phyloP scores from a whole-genome alignment of 2,113 vertebrate genomes.

The Puntigrus tetrazona region DNA sequence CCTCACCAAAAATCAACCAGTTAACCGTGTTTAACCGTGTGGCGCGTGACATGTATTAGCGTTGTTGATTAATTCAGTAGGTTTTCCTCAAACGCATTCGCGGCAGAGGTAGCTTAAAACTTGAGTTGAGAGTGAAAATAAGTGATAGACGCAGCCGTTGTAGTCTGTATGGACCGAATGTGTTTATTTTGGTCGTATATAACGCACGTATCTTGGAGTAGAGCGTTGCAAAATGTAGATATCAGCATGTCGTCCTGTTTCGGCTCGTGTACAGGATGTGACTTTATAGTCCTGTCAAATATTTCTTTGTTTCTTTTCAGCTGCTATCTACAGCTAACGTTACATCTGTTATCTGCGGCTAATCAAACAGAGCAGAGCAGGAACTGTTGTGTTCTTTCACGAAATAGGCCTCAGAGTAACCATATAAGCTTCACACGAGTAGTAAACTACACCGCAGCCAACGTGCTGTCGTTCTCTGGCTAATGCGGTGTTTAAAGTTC shows the following conservation, averaged over 20 bases:
- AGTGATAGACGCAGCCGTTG: not conserved
- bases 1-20: not conserved
- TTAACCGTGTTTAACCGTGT: not conserved
- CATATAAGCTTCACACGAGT: not conserved
- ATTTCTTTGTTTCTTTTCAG: not conserved
- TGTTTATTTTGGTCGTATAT: not conserved
- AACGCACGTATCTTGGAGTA: not conserved
- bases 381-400: no score
- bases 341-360: not conserved
- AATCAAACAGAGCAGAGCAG: not conserved
- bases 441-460: not conserved
- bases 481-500: constrained; percentile 26
- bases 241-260: no score
- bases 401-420: constrained; percentile 1
- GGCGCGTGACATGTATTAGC: not conserved
- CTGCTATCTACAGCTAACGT: not conserved
- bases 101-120: not conserved
- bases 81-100: not conserved
- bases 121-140: not conserved
- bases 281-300: not conserved
- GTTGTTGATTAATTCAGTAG: not conserved
- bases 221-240: not conserved
- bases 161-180: not conserved
- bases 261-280: not conserved
- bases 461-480: not conserved